Conservation (phyloP, 2,888 invertebrate genomes). For the Leptothorax acervorum region DNA sequence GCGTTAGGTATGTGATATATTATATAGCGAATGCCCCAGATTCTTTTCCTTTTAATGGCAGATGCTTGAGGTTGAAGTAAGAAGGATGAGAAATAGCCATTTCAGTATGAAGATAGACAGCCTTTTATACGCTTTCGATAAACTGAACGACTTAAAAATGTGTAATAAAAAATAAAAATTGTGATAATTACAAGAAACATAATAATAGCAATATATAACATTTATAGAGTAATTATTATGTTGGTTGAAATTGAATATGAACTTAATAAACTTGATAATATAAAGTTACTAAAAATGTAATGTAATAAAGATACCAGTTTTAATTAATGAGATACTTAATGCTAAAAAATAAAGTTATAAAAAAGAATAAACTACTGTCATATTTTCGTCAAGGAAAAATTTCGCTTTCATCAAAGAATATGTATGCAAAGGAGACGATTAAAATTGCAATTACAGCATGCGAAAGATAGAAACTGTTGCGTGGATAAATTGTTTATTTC, state of each 20-base stretch:
- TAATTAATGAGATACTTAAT: background rate
- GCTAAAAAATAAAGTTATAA: background rate
- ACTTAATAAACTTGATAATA: background rate
- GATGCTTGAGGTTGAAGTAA: slow-evolving; percentile 14
- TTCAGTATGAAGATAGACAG: background rate
- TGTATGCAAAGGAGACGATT: background rate
- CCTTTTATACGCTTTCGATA: background rate
- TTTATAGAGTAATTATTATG: background rate
- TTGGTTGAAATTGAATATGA: background rate
- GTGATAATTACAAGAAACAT: background rate
- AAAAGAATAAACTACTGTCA: background rate
- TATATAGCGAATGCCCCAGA: slow-evolving; percentile 15
- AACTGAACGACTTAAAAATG: background rate
- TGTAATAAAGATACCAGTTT: background rate
- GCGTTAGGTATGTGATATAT: slow-evolving; percentile 34
- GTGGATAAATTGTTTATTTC: slow-evolving; percentile 1
- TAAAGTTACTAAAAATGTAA: background rate
- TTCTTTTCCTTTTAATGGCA: slow-evolving; percentile 28
- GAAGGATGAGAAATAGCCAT: slow-evolving; percentile 14
- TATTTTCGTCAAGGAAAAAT: background rate
- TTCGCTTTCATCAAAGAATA: background rate
- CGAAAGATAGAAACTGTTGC: background rate
- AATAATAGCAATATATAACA: background rate
- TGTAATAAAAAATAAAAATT: background rate
- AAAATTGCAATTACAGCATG: slow-evolving; percentile 1